Conservation (phyloP, 1,140 invertebrate genomes). For the Varroa destructor region DNA sequence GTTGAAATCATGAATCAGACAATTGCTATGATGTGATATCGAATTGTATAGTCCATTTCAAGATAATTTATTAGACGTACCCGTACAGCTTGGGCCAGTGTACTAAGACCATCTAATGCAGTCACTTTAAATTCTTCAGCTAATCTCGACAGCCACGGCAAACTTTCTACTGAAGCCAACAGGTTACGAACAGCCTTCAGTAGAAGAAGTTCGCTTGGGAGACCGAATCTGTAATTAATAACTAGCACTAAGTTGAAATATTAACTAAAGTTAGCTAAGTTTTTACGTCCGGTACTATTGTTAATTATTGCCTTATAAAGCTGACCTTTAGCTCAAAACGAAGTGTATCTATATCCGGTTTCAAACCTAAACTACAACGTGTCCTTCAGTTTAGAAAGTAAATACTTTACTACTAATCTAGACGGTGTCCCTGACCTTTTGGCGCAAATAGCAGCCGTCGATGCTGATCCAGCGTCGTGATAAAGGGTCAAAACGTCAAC, state of each 20-base stretch:
- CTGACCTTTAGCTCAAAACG: no score
- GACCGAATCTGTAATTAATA: neutral
- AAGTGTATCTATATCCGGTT: no score
- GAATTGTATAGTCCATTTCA: no score
- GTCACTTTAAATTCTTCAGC: conserved; percentile 10
- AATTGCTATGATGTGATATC: no score
- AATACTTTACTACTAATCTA: no score
- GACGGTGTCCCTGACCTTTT: neutral
- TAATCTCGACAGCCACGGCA: neutral
- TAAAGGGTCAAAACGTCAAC: conserved; percentile 3
- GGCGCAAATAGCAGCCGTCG: conserved; percentile 13
- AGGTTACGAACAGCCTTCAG: neutral
- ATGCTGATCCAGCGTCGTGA: neutral
- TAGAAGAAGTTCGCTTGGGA: neutral
- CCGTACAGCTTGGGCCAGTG: neutral
- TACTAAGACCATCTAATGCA: neutral
- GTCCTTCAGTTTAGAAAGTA: no score
- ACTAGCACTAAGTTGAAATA: no score
- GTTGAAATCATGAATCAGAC: no score
- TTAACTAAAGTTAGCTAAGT: no score
- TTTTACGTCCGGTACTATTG: no score
- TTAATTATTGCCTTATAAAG: no score
- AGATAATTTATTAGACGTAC: neutral
- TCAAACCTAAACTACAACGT: no score
- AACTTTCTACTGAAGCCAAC: neutral